These are phyloP conservation scores for Callopanchax toddi DNA, from an alignment of 2,113 vertebrate genomes.

Conservation along the genomic window DNA sequence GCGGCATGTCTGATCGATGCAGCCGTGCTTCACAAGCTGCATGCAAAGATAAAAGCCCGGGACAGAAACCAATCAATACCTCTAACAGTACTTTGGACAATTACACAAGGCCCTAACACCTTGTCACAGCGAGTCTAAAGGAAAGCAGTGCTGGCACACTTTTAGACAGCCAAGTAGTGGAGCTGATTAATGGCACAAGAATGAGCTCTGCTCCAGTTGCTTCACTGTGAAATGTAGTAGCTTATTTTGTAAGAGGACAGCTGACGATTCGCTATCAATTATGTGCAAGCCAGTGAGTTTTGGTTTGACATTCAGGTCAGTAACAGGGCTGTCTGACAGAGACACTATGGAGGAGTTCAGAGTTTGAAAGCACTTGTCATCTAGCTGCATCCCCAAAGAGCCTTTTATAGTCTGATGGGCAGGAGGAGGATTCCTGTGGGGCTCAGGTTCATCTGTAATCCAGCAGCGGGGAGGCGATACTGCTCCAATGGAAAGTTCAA, in stretches of 20 bases:
- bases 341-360: constrained; percentile 7
- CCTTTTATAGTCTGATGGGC: constrained; percentile 34
- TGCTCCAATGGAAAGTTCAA: neutral
- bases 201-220: constrained; percentile 5
- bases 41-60: constrained; percentile 10
- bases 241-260: constrained; percentile 12
- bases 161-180: constrained; percentile 20
- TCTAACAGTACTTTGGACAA: constrained; percentile 32
- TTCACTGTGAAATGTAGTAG: constrained; percentile 22
- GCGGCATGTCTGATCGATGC: constrained; percentile 24
- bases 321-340: constrained; percentile 22
- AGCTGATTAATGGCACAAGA: constrained; percentile 46
- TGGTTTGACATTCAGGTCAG: constrained; percentile 25
- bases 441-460: constrained; percentile 22
- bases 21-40: constrained; percentile 10
- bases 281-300: constrained; percentile 31
- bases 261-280: constrained; percentile 23
- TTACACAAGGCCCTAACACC: constrained; percentile 24
- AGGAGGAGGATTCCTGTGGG: constrained; percentile 11
- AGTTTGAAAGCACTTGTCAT: constrained; percentile 28
- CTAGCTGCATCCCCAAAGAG: constrained; percentile 18
- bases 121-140: constrained; percentile 2
- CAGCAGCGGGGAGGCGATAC: neutral
- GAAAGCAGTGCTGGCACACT: constrained; percentile 19
- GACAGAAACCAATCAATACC: constrained; percentile 45